Percentiles rank a stretch among this genome's conserved stretches.
These are phyloP conservation scores for Hirudo medicinalis DNA, from an alignment of 1,140 invertebrate species.

Conservation along the genomic window DNA sequence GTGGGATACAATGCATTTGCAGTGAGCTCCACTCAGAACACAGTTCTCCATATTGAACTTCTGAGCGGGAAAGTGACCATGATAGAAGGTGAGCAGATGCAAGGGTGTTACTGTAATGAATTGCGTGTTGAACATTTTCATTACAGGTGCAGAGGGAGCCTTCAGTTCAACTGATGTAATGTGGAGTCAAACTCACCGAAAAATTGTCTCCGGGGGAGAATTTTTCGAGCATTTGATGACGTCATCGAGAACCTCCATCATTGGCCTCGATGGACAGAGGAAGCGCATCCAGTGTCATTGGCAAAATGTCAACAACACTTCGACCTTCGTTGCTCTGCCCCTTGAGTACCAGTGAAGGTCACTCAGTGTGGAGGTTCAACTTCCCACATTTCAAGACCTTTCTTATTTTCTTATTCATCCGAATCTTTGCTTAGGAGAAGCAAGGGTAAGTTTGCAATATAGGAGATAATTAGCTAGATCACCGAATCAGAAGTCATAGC, in stretches of 20 bases:
- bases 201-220: constrained; percentile 52
- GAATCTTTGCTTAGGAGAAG: too few species aligned
- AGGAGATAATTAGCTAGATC: too few species aligned
- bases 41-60: constrained; percentile 61
- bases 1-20: constrained; percentile 65
- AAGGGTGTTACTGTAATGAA: too few species aligned
- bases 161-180: constrained; percentile 31
- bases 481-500: too few species aligned
- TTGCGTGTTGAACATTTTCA: background rate
- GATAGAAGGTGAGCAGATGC: constrained; percentile 42
- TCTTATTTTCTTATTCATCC: too few species aligned
- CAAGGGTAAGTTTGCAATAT: too few species aligned
- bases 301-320: constrained; percentile 24
- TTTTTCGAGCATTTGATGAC: constrained; percentile 63
- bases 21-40: constrained; percentile 57
- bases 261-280: constrained; percentile 59
- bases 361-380: too few species aligned
- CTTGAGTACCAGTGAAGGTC: background rate
- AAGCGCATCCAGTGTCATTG: constrained; percentile 61
- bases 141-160: constrained; percentile 29
- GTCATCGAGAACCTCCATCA: constrained; percentile 56
- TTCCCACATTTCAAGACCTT: too few species aligned
- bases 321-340: constrained; percentile 24
- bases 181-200: constrained; percentile 56
- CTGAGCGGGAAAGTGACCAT: constrained; percentile 66